Evolutionary conservation across 2,888 invertebrate genomes (phyloP).

Genomic region (Suillia variegata): DNA sequence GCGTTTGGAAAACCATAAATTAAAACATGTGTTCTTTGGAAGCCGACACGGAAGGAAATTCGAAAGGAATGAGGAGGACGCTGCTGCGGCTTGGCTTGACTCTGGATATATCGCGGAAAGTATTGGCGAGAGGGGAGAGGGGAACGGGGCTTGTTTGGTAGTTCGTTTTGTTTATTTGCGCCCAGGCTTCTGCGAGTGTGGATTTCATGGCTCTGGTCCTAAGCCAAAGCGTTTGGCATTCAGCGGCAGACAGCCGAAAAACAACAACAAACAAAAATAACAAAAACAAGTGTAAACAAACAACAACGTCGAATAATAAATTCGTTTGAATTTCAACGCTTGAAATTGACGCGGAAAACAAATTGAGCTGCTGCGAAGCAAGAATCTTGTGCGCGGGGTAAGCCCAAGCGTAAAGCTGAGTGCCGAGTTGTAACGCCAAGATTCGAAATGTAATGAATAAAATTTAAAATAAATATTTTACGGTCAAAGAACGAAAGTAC

Average conservation of each 20-base stretch:
- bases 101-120: slow-evolving; percentile 26
- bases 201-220: slow-evolving; percentile 30
- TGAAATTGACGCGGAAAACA: no score
- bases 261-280: no score
- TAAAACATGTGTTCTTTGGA: slow-evolving; percentile 30
- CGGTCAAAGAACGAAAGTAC: no score
- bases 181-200: slow-evolving; percentile 28
- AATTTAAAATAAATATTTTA: no score
- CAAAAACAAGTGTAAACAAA: slow-evolving; percentile 30
- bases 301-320: slow-evolving; percentile 17
- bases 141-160: background rate
- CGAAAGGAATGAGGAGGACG: no score
- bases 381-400: background rate
- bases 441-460: no score
- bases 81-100: no score
- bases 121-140: no score
- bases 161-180: background rate
- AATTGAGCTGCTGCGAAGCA: background rate
- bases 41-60: slow-evolving; percentile 30
- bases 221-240: background rate
- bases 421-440: no score
- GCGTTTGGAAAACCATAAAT: slow-evolving; percentile 32
- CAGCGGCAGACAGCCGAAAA: no score
- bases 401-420: no score
- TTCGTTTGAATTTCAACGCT: slow-evolving; percentile 12